Evolutionary conservation across 1,140 invertebrate species (phyloP).

Genomic region (Bombus impatiens): DNA sequence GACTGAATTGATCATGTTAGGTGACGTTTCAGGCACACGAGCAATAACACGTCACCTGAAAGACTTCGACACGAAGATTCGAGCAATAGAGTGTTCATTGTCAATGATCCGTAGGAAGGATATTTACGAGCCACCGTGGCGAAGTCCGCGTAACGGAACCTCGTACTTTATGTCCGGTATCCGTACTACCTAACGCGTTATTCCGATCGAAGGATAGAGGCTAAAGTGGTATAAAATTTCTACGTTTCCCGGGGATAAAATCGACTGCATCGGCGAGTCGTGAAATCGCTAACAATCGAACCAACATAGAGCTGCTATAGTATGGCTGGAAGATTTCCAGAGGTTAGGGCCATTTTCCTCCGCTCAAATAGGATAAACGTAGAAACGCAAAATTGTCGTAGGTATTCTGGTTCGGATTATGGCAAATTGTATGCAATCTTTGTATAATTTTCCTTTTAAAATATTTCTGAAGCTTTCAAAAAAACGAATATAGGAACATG

Average conservation of each 20-base stretch:
- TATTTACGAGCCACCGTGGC: neutral
- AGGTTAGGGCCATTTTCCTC: neutral
- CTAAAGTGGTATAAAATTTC: slow-evolving; percentile 1
- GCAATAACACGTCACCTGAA: neutral
- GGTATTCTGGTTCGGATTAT: neutral
- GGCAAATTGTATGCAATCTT: neutral
- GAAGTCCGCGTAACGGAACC: slow-evolving; percentile 5
- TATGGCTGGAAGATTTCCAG: neutral
- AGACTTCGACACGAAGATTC: neutral
- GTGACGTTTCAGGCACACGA: neutral
- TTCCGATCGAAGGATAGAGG: neutral
- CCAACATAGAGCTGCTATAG: too few species aligned
- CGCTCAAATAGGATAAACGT: neutral
- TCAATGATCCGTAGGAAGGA: neutral
- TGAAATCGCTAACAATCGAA: slow-evolving; percentile 9
- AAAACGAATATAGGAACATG: too few species aligned
- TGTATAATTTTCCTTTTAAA: neutral
- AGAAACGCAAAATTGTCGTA: neutral
- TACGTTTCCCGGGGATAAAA: neutral
- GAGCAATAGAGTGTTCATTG: neutral
- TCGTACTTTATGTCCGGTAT: slow-evolving; percentile 35
- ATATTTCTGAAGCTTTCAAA: too few species aligned
- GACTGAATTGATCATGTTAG: neutral
- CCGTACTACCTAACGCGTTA: slow-evolving; percentile 2
- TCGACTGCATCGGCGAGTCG: neutral